phyloP scores from a whole-genome alignment of 2,888 invertebrate genomes.

The Artemia sinica region DNA sequence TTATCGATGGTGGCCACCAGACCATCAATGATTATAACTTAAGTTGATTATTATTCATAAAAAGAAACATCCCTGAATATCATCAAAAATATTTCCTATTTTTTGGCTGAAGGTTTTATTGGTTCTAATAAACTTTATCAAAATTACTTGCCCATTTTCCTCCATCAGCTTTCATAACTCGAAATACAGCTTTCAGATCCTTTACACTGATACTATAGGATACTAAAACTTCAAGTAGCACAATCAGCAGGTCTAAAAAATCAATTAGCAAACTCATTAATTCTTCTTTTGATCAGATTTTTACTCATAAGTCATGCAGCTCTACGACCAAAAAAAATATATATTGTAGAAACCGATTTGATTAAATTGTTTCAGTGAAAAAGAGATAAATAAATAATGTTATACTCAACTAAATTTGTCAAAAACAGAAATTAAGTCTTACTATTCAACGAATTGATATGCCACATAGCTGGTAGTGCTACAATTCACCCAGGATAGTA shows the following conservation, averaged over 20 bases:
- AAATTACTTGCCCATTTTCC: conserved; percentile 67
- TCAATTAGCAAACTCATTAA: too few relatives aligned
- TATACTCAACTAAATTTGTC: background rate
- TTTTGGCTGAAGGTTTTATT: background rate
- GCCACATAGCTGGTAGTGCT: too few relatives aligned
- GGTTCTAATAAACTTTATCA: background rate
- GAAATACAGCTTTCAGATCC: conserved; percentile 85
- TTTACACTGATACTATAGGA: conserved; percentile 98
- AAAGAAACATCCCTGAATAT: too few relatives aligned
- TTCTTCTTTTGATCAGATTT: too few relatives aligned
- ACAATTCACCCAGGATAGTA: too few relatives aligned
- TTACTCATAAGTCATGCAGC: background rate
- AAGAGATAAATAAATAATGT: background rate
- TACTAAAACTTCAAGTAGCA: conserved; percentile 91
- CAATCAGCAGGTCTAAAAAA: conserved; percentile 74
- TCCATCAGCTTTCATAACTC: conserved; percentile 81
- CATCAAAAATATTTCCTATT: too few relatives aligned
- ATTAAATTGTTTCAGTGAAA: background rate
- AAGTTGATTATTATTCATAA: too few relatives aligned
- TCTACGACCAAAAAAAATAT: conserved; percentile 18
- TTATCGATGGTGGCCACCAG: too few relatives aligned
- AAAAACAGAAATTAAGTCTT: background rate
- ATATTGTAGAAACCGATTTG: background rate
- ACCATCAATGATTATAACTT: too few relatives aligned
- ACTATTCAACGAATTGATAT: too few relatives aligned